Percentiles rank a stretch among this genome's conserved stretches.
Conservation (phyloP, 1,140 invertebrate species). For the Sitophilus oryzae region DNA sequence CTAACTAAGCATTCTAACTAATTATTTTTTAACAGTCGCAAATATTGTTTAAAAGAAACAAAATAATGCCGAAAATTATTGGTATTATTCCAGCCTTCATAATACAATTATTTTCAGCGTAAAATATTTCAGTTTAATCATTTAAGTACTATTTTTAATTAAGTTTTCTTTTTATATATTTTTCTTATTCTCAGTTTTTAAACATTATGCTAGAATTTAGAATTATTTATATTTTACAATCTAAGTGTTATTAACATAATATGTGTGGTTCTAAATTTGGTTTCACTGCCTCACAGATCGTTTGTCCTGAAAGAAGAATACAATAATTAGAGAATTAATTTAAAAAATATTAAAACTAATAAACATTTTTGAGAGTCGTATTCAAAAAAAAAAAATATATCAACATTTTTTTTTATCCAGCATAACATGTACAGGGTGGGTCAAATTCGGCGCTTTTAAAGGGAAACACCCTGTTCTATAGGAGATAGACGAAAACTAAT, state of each 20-base stretch:
- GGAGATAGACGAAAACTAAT: too few species aligned
- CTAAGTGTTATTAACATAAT: background rate
- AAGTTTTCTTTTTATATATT: background rate
- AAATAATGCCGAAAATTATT: background rate
- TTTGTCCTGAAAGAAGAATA: background rate
- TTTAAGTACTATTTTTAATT: background rate
- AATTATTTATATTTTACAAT: background rate
- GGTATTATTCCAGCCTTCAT: background rate
- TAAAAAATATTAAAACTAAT: too few species aligned
- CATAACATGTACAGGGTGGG: too few species aligned
- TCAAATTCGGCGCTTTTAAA: too few species aligned
- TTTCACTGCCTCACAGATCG: background rate
- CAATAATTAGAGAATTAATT: too few species aligned
- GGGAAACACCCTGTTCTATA: too few species aligned
- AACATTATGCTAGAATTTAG: background rate
- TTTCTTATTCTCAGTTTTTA: background rate
- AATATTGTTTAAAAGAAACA: too few species aligned
- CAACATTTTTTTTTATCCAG: too few species aligned
- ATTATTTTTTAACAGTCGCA: too few species aligned
- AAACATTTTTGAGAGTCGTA: too few species aligned
- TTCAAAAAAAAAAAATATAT: too few species aligned
- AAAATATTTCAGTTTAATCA: background rate
- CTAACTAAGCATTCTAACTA: too few species aligned
- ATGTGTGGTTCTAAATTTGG: background rate
- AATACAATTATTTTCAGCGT: background rate